Evolutionary conservation across 2,888 invertebrate species (phyloP), one percentile per base, ranked within the genome.

Genomic region (Cyaniris semiargus): DNA sequence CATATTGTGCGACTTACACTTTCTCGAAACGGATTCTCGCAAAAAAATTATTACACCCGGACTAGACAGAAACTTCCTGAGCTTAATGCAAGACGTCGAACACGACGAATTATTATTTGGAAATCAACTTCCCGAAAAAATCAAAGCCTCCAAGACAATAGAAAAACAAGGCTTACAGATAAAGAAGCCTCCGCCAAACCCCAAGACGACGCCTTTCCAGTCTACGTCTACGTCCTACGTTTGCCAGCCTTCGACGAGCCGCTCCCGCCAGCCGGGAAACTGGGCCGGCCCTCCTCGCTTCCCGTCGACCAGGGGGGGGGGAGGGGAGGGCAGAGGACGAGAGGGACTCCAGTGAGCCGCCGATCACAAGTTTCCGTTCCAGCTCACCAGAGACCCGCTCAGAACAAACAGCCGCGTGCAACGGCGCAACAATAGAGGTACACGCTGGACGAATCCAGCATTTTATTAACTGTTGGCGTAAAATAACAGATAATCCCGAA

Each of bases 301-400:
- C 8, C n/a, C 60, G 38, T 27, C 60, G 60, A 76, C 7, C 76
- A 53, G n/a, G n/a, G 75, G 75, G 75, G 75, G 56, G 75, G 75
- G 75, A 31, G 58, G 31, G 56, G 75, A 56, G 75, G 53, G n/a
- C 38, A 66, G 44, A 44, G 44, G 44, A 44, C 10, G 44, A 44
- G 44, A 44, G 44, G 44, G 44, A 44, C 44, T 44, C 44, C 31
- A 70, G 27, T 21, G 66, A 66, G 66, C 66, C 21, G 66, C 66
- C 21, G 66, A 66, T 21, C 23, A 66, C 66, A 44, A 44, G 58
- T 21, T 21, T 21, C 18, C 58, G n/a, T 58, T 6, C 58, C 21
- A 13, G 44, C 44, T 44, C 58, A 44, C 44, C 44, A 44, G 44
- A 44, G 44, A 44, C 23, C 66, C 10, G 66, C 13, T 66, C 10